phyloP scores from a whole-genome alignment of 2,888 invertebrate genomes.

The Dicyrtomina minuta region DNA sequence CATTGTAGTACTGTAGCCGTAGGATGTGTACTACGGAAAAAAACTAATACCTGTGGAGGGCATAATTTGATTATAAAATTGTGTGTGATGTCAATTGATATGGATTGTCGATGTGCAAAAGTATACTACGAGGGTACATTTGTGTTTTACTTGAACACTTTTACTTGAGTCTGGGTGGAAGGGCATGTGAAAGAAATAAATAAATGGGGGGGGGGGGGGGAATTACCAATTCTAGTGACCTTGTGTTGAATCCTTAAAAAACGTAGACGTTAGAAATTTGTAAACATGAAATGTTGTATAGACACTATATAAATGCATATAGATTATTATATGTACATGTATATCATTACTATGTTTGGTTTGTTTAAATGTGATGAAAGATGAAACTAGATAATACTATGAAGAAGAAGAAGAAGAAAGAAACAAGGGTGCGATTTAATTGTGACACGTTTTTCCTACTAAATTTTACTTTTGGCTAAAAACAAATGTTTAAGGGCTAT shows the following conservation, averaged over 20 bases:
- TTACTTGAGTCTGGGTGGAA: no score
- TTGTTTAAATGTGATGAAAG: background rate
- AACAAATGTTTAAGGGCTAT: no score
- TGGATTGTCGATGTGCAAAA: background rate
- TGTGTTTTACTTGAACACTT: background rate
- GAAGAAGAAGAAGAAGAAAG: no score
- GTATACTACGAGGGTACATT: no score
- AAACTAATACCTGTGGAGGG: background rate
- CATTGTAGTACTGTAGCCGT: no score
- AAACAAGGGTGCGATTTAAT: slow-evolving; percentile 20
- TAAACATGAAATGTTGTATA: background rate
- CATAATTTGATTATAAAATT: background rate
- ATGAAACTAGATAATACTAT: background rate
- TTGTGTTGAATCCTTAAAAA: slow-evolving; percentile 1
- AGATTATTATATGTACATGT: background rate
- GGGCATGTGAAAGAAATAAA: background rate
- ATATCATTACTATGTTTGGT: no score
- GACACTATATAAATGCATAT: no score
- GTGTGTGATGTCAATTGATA: background rate
- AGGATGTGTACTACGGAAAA: no score
- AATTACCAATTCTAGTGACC: slow-evolving; percentile 14
- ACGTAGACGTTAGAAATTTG: no score
- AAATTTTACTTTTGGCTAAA: no score
- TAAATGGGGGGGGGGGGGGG: background rate
- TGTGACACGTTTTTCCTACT: slow-evolving; percentile 8